Evolutionary conservation across 2,113 vertebrate genomes (phyloP).

Genomic region (Erythrocebus patas): DNA sequence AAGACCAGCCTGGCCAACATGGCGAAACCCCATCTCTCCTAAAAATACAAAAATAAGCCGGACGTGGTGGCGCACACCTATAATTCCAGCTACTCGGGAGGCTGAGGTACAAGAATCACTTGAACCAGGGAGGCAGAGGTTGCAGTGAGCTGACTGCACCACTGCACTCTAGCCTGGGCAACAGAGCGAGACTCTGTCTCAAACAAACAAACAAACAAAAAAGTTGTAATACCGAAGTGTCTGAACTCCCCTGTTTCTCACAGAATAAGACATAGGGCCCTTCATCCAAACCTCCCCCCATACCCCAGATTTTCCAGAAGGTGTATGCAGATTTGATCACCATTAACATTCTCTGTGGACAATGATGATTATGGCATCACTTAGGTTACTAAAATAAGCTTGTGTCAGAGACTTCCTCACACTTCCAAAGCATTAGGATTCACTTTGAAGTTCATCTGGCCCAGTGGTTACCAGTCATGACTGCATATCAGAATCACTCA

Average conservation of each 20-base stretch:
- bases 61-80: rapidly evolving
- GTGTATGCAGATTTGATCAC: neutral
- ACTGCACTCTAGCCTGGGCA: no score
- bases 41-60: no score
- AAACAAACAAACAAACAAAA: no score
- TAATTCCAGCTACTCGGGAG: no score
- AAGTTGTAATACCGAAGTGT: neutral
- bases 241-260: rapidly evolving
- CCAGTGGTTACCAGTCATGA: neutral
- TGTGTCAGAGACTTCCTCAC: neutral
- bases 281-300: neutral
- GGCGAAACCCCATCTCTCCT: no score
- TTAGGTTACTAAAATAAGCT: neutral
- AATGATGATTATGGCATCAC: rapidly evolving
- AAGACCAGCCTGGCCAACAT: no score
- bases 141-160: no score
- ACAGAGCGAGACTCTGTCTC: no score
- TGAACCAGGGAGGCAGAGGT: no score
- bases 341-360: neutral
- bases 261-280: neutral
- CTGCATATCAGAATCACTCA: neutral
- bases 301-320: neutral
- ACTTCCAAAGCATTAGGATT: neutral
- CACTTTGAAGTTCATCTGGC: neutral
- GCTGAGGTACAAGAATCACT: no score